Percentiles rank a stretch among this genome's conserved stretches.
These are phyloP conservation scores for Ornithoptera alexandrae DNA, from an alignment of 2,888 invertebrate genomes.

Conservation along the genomic window DNA sequence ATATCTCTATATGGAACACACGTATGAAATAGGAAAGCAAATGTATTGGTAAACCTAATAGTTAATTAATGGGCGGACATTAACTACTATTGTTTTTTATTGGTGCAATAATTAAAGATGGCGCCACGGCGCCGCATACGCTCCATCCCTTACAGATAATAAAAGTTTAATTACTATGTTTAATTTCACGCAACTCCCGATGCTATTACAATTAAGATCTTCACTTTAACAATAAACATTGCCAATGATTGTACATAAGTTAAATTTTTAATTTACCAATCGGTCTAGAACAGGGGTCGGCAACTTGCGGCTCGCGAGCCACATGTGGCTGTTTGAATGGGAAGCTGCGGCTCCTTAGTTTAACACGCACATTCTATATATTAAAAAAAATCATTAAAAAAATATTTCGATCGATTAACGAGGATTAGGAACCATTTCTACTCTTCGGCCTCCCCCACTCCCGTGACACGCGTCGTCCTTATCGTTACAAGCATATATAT, in stretches of 20 bases:
- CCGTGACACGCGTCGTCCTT: no score
- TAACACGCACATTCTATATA: no score
- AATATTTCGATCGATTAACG: no score
- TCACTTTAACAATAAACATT: constrained; percentile 33
- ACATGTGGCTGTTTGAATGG: no score
- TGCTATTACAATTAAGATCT: constrained; percentile 35
- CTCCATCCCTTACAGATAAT: constrained; percentile 29
- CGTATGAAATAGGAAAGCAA: not conserved
- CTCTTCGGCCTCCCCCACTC: no score
- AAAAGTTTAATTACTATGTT: constrained; percentile 34
- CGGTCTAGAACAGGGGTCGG: not conserved
- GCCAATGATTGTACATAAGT: constrained; percentile 18
- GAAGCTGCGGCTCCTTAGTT: no score
- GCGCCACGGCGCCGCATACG: constrained; percentile 29
- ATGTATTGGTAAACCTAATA: constrained; percentile 1
- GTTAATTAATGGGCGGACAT: constrained; percentile 8
- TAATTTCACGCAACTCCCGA: constrained; percentile 41
- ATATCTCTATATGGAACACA: not conserved
- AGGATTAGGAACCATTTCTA: no score
- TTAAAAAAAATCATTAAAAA: no score
- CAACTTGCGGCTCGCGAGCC: no score
- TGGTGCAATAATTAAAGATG: constrained; percentile 28
- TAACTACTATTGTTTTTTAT: constrained; percentile 21
- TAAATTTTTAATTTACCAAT: constrained; percentile 18
- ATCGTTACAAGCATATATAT: no score